Evolutionary conservation across 2,797 vertebrate species (phyloP).

Genomic region (Pseudomugil gertrudae): DNA sequence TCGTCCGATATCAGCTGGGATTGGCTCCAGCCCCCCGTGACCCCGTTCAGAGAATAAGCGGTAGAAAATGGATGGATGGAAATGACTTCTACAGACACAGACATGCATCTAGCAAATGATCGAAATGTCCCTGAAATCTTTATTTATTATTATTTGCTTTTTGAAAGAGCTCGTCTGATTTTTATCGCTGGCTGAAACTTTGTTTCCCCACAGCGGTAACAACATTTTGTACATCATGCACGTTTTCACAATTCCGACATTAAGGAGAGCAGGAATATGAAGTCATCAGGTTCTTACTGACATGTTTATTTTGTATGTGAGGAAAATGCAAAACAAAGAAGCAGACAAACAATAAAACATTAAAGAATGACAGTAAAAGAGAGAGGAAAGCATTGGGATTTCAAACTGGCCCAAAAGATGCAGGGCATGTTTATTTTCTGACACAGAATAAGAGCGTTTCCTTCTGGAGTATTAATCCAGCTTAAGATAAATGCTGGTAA

Average conservation of each 20-base stretch:
- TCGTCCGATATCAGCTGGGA: too few relatives aligned
- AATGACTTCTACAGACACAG: too few relatives aligned
- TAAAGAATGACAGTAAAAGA: not conserved
- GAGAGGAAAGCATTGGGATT: not conserved
- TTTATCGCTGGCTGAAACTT: too few relatives aligned
- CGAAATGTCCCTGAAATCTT: too few relatives aligned
- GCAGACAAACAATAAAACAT: not conserved
- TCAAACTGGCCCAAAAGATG: slow-evolving; percentile 16
- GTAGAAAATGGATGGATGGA: too few relatives aligned
- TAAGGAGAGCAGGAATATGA: not conserved
- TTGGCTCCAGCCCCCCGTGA: too few relatives aligned
- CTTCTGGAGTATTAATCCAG: slow-evolving; percentile 53
- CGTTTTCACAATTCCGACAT: not conserved
- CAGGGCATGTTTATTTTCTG: slow-evolving; percentile 23
- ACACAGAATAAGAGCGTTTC: slow-evolving; percentile 31
- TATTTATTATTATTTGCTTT: too few relatives aligned
- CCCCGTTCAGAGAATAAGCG: too few relatives aligned
- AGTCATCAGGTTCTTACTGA: slow-evolving; percentile 3
- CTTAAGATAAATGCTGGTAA: slow-evolving; percentile 61
- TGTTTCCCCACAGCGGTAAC: slow-evolving; percentile 3
- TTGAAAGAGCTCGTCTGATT: too few relatives aligned
- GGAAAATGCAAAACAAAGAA: not conserved
- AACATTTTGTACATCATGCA: not conserved
- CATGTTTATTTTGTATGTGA: not conserved
- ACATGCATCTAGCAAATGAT: too few relatives aligned